A percentile compares a stretch with the other conserved stretches of the same genome.
Evolutionary conservation across 2,113 vertebrate genomes (phyloP).

Genomic region (Alces alces): DNA sequence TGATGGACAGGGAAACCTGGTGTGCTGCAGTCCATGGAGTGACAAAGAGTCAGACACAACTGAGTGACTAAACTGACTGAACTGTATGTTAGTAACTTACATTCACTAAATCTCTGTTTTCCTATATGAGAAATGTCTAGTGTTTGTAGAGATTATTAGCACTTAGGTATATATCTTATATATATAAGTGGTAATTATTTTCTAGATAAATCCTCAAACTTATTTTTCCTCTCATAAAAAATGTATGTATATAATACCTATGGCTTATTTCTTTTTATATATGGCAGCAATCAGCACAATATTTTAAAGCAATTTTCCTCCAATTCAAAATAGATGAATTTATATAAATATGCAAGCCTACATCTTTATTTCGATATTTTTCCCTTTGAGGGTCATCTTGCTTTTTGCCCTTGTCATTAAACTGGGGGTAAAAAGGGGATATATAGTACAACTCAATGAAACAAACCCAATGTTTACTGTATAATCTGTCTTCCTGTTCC

Average conservation of each 20-base stretch:
- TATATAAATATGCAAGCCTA: neutral
- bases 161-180: neutral
- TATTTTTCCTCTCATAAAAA: neutral
- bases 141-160: neutral
- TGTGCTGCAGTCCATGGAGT: neutral
- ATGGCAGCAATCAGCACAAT: neutral
- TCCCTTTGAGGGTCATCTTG: neutral
- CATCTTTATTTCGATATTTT: neutral
- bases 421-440: neutral
- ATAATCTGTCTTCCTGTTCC: neutral
- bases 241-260: neutral
- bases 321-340: neutral
- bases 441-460: neutral
- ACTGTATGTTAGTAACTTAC: neutral
- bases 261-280: neutral
- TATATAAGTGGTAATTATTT: neutral
- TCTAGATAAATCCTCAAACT: neutral
- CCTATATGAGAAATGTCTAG: neutral
- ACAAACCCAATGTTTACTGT: neutral
- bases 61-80: neutral
- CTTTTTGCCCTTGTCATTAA: neutral
- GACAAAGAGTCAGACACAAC: neutral
- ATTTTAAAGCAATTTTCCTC: neutral
- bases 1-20: neutral
- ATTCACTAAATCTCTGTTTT: neutral